These are phyloP conservation scores for Centropyge bicolor DNA, from an alignment of 2,797 vertebrate genomes.

Conservation along the genomic window DNA sequence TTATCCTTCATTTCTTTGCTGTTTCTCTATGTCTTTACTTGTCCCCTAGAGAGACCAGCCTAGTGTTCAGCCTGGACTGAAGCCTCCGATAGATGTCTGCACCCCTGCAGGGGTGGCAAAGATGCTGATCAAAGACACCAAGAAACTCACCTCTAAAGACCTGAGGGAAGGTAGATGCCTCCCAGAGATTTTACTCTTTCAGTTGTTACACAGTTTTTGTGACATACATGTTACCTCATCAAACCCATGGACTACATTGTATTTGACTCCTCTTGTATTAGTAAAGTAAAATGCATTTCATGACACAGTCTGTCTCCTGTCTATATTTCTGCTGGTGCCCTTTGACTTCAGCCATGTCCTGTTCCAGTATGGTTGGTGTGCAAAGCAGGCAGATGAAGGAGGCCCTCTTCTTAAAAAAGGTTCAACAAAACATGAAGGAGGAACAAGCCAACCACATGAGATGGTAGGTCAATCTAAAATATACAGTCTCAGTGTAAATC, in stretches of 20 bases:
- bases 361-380: slow-evolving; percentile 58
- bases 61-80: slow-evolving; percentile 69
- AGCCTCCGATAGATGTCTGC: slow-evolving; percentile 82
- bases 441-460: slow-evolving; percentile 85
- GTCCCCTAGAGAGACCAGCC: slow-evolving; percentile 62
- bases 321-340: slow-evolving; percentile 1
- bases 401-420: slow-evolving; percentile 86
- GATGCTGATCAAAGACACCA: slow-evolving; percentile 89
- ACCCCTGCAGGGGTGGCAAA: slow-evolving; percentile 90
- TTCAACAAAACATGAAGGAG: slow-evolving; percentile 82
- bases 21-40: neutral
- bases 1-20: neutral
- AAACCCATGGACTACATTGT: neutral
- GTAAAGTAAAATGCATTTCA: neutral
- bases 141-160: slow-evolving; percentile 86
- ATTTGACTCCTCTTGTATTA: neutral
- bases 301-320: neutral
- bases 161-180: slow-evolving; percentile 86
- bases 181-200: neutral
- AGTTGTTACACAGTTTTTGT: neutral
- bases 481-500: neutral
- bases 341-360: slow-evolving; percentile 76
- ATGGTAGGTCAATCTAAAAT: slow-evolving; percentile 78
- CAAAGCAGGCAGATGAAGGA: slow-evolving; percentile 89
- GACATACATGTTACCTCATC: neutral